These are phyloP conservation scores for Ptychadena robeensis DNA, from an alignment of 2,797 vertebrate genomes.

Conservation along the genomic window DNA sequence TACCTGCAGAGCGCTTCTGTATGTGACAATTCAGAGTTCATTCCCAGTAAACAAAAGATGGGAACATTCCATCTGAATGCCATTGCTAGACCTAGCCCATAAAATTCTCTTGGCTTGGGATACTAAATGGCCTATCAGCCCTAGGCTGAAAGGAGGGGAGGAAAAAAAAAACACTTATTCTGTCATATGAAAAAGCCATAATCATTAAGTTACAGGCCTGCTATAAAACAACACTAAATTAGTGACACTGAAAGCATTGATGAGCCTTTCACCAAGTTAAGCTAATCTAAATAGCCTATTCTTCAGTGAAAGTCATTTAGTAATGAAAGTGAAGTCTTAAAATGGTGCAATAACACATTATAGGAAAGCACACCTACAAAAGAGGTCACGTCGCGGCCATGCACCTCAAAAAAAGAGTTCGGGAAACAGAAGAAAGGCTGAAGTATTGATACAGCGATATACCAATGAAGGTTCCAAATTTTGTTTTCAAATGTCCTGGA, in stretches of 20 bases:
- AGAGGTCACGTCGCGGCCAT: slow-evolving; percentile 48
- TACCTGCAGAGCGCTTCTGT: slow-evolving; percentile 88
- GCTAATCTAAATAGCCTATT: slow-evolving; percentile 63
- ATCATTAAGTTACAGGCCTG: slow-evolving; percentile 90
- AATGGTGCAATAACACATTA: slow-evolving; percentile 70
- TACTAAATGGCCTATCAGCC: slow-evolving; percentile 83
- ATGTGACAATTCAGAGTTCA: slow-evolving; percentile 82
- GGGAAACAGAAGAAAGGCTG: neutral
- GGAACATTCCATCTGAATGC: slow-evolving; percentile 90
- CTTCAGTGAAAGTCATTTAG: slow-evolving; percentile 72
- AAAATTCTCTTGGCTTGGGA: slow-evolving; percentile 76
- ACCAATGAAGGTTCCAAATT: neutral
- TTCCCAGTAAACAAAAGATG: slow-evolving; percentile 83
- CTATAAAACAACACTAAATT: slow-evolving; percentile 81
- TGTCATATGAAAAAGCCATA: slow-evolving; percentile 95
- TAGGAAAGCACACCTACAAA: slow-evolving; percentile 65
- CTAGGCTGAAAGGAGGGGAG: slow-evolving; percentile 83
- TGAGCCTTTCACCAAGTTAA: slow-evolving; percentile 61
- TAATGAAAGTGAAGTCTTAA: slow-evolving; percentile 71
- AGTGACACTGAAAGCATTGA: slow-evolving; percentile 74
- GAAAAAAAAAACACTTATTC: slow-evolving; percentile 89
- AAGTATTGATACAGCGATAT: neutral
- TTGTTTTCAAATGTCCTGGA: neutral
- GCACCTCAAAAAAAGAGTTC: neutral
- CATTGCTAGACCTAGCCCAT: slow-evolving; percentile 83